Base-by-base conservation (phyloP, 2,113 vertebrate species). In the Cryptotis parvus region DNA sequence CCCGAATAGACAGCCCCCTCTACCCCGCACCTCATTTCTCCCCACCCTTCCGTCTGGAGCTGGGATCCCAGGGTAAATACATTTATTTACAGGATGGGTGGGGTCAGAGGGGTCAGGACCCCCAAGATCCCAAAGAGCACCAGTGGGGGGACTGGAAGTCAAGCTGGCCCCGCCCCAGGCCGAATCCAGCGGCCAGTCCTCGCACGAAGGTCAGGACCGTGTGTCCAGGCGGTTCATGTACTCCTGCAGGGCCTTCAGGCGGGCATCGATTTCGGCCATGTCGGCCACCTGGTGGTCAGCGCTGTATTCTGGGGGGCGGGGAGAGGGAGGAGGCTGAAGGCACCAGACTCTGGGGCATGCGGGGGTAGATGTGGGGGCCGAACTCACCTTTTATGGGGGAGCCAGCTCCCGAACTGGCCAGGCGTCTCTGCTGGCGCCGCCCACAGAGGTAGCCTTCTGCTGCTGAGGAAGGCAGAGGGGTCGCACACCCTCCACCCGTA, bases 201-300 rank as follows among this genome's bases (percentile, higher is more conserved):
- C 33, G 7, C 37, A 22, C 35, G 26, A n/a, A n/a, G 49, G 74
- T 98, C 96, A 99, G 9, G 97, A 98, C 84, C 96, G 94, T 0
- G 98, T 99, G 90, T 98, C 99, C 91, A 99, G 97, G 63, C 98
- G 98, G 90, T 98, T 98, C 99, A 99, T 99, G 97, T 99, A 99
- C 15, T 99, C 99, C 97, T 99, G 99, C 90, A 99, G 97, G 0
- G 99, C 99, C 96, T 98, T 98, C 78, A 99, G 97, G 52, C 99
- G 98, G 20, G 98, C 98, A 0, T 99, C 99, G 0, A 99, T 99
- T 95, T 99, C 99, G 0, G 99, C 99, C 87, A 99, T 98, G 93
- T 99, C 98, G 3, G 98, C 97, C 0, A 98, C 98, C 1, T 98
- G 97, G 66, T 98, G 95, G 52, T 97, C 98, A 0, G 97, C 94